Evolutionary conservation across 2,888 invertebrate species (phyloP), one percentile per base, ranked within the genome.

Genomic region (Chymomyza fuscimana): DNA sequence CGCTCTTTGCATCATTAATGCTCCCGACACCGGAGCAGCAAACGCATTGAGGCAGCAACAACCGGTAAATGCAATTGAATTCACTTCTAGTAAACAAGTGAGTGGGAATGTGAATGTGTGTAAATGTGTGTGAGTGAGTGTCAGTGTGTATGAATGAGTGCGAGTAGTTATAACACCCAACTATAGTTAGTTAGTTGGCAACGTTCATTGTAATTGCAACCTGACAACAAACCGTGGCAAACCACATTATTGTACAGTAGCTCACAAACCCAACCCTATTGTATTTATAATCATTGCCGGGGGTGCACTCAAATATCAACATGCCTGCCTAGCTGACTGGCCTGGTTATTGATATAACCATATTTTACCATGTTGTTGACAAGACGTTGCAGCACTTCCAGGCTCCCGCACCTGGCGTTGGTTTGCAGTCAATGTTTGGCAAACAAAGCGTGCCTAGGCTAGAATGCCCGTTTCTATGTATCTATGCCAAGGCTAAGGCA

Each of bases 401-500:
- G 54, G 15, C 54, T 54, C n/a, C 7, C 6, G 54, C 54, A 54
- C 54, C 54, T 54, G 54, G 12, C 1, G 0, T 22, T 54, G 54
- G 22, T 22, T 54, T 54, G 16, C 6, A n/a, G 40, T 12, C 12
- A 46, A 46, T 19, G 22, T 54, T 54, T 16, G 54, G 19, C 16
- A 54, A 19, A 12, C 54, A 19, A 54, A 54, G 58, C 58, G 58
- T 22, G 58, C 22, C 5, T 25, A 58, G 25, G 58, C 7, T 56
- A 22, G 22, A 4, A 7, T 7, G 54, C 54, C 16, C 12, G 19
- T 16, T 51, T 51, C 32, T 60, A 54, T 16, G 58, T 58, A 56
- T 62, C 46, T 56, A 46, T 12, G 40, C 40, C 40, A 46, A 36
- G 36, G 36, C 32, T 16, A 36, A 19, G 70, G 84, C 83, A 88